Conservation (phyloP, 1,140 invertebrate species). For the Zaprionus taronus region DNA sequence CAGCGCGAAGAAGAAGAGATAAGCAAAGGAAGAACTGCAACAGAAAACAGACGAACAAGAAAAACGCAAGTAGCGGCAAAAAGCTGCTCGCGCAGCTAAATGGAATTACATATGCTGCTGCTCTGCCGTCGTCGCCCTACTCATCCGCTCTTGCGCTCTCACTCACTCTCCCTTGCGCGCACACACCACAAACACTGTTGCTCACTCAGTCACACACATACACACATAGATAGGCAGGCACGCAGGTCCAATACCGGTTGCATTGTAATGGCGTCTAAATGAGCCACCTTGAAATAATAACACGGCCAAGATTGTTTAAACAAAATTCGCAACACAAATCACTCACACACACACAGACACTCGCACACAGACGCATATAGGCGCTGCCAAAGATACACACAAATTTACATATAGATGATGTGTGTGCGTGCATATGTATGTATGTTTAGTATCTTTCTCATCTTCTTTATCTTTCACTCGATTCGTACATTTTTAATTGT, state of each 20-base stretch:
- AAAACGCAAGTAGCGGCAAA: constrained; percentile 61
- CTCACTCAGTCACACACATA: constrained; percentile 6
- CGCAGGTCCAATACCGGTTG: constrained; percentile 69
- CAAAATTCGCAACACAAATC: constrained; percentile 60
- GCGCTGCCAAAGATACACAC: constrained; percentile 23
- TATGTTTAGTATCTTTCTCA: constrained; percentile 62
- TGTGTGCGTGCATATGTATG: constrained; percentile 13
- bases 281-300: constrained; percentile 72
- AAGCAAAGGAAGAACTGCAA: constrained; percentile 28
- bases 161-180: neutral
- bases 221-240: constrained; percentile 23
- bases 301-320: constrained; percentile 80
- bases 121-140: constrained; percentile 19
- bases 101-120: constrained; percentile 33
- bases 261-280: constrained; percentile 71
- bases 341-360: constrained; percentile 19
- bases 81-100: constrained; percentile 70
- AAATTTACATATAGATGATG: constrained; percentile 29
- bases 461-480: constrained; percentile 71
- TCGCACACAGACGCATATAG: constrained; percentile 6
- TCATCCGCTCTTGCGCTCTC: constrained; percentile 14
- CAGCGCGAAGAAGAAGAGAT: constrained; percentile 24
- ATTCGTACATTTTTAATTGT: constrained; percentile 60
- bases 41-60: neutral
- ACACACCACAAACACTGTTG: constrained; percentile 5